These are phyloP conservation scores for Rhinopomastus cyanomelas DNA, from an alignment of 2,113 vertebrate genomes.

Conservation along the genomic window DNA sequence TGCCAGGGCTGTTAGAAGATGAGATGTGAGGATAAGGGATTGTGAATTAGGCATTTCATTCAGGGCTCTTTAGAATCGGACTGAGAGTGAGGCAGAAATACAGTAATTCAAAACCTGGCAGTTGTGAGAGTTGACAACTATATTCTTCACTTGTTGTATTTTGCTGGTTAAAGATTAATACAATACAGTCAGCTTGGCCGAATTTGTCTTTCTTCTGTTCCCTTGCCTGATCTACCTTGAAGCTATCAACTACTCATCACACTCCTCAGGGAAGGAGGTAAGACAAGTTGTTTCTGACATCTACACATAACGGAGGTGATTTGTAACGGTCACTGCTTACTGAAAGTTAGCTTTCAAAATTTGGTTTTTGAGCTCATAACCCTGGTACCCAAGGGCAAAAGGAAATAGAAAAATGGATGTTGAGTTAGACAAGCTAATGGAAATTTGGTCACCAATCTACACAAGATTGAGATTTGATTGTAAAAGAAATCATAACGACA, in stretches of 20 bases:
- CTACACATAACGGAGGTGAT: not conserved
- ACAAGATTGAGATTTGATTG: not conserved
- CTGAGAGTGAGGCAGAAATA: not conserved
- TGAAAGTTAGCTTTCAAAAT: not conserved
- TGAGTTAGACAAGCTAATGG: not conserved
- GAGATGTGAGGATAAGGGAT: not conserved
- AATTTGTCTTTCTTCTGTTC: not conserved
- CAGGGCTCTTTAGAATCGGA: not conserved
- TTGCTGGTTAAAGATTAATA: not conserved
- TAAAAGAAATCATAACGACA: constrained; percentile 1
- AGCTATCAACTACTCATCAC: not conserved
- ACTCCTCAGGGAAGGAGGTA: constrained; percentile 1
- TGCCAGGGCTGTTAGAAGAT: not conserved
- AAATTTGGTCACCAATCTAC: not conserved
- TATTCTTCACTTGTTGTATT: not conserved
- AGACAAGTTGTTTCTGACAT: constrained; percentile 33
- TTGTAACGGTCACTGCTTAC: not conserved
- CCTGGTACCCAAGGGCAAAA: not conserved
- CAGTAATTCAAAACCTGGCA: not conserved
- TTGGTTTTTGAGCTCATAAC: not conserved
- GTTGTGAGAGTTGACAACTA: not conserved
- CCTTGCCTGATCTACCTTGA: not conserved
- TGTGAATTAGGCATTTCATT: not conserved
- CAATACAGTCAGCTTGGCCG: not conserved
- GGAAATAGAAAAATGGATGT: not conserved